These are phyloP conservation scores for Zelleria hepariella DNA, from an alignment of 2,888 invertebrate genomes.

Conservation along the genomic window DNA sequence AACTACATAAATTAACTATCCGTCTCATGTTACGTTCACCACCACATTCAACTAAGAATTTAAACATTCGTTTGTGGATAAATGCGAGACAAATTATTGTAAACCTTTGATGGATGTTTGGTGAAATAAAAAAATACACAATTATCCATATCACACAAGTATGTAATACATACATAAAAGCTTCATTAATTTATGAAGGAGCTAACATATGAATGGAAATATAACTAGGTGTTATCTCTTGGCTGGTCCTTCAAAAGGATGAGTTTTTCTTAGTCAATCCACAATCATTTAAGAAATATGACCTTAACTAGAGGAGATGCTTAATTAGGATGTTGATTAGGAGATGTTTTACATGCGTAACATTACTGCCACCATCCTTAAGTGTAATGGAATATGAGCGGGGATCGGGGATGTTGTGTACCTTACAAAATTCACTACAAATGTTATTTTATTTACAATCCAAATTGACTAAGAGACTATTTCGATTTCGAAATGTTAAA, in stretches of 20 bases:
- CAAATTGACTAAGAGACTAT: neutral
- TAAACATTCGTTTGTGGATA: neutral
- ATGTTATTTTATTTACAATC: slow-evolving; percentile 1
- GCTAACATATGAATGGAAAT: slow-evolving; percentile 1
- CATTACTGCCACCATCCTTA: neutral
- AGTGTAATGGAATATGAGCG: neutral
- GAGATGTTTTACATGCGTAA: neutral
- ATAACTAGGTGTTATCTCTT: neutral
- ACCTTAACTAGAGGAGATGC: neutral
- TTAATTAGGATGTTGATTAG: neutral
- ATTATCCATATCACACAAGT: slow-evolving; percentile 1
- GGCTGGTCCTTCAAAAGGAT: neutral
- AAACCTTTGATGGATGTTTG: neutral
- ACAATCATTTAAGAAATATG: neutral
- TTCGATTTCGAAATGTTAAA: neutral
- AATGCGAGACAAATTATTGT: slow-evolving; percentile 2
- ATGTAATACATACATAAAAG: slow-evolving; percentile 1
- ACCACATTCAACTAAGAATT: slow-evolving; percentile 2
- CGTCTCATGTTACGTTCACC: neutral
- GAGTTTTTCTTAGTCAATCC: neutral
- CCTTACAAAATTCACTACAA: neutral
- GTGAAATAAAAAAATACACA: neutral
- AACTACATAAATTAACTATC: slow-evolving; percentile 2
- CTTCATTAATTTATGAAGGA: slow-evolving; percentile 6
- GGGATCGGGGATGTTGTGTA: neutral